Evolutionary conservation across 2,113 vertebrate genomes (phyloP).

Genomic region (Gallinago media): DNA sequence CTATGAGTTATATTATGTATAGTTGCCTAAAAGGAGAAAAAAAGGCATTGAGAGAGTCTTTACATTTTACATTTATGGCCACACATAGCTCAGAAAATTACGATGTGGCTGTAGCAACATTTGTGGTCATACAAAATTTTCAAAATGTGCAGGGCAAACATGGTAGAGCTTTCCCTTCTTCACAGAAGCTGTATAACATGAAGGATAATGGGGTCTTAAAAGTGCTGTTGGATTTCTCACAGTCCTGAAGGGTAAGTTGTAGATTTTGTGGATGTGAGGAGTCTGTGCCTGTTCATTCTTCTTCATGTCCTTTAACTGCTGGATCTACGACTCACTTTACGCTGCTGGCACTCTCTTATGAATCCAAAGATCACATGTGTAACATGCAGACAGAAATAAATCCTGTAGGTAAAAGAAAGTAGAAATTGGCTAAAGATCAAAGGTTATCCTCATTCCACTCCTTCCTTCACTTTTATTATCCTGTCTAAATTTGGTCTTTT

Average conservation of each 20-base stretch:
- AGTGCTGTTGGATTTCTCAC: background rate
- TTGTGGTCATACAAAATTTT: background rate
- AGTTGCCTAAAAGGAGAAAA: background rate
- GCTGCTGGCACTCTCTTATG: slow-evolving; percentile 6
- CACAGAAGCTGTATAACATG: background rate
- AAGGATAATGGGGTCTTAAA: background rate
- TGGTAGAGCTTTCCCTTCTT: background rate
- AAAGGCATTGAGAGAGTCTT: background rate
- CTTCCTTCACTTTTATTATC: slow-evolving; percentile 76
- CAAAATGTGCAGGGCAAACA: background rate
- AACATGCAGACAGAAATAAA: slow-evolving; percentile 73
- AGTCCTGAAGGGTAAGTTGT: background rate
- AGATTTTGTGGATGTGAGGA: background rate
- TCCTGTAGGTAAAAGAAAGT: slow-evolving; percentile 75
- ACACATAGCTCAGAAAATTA: background rate
- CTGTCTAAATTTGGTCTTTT: slow-evolving; percentile 74
- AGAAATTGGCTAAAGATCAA: slow-evolving; percentile 81
- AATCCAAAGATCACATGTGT: slow-evolving; percentile 52
- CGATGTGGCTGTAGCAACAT: background rate
- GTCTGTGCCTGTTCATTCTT: slow-evolving; percentile 8
- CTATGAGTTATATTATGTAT: background rate
- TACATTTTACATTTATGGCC: background rate
- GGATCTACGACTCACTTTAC: background rate
- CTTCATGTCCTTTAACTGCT: slow-evolving; percentile 44
- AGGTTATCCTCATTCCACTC: slow-evolving; percentile 73